Evolutionary conservation across 2,113 vertebrate species (phyloP).

Genomic region (Cheirogaleus medius): DNA sequence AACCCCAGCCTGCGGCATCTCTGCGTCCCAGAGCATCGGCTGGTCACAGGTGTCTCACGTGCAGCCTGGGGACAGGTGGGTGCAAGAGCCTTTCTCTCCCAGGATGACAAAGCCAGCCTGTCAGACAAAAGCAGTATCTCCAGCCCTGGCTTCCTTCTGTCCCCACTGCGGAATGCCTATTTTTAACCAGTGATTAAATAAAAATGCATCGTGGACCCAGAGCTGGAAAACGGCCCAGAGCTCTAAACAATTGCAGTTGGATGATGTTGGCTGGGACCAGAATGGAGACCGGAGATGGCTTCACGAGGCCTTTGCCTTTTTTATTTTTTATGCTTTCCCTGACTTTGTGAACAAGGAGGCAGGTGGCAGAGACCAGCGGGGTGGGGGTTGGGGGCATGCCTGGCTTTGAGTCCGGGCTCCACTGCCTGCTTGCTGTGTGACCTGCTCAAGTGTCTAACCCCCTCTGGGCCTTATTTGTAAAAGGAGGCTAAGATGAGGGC

Average conservation of each 20-base stretch:
- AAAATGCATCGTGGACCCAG: background rate
- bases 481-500: background rate
- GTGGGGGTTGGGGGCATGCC: background rate
- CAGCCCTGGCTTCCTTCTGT: background rate
- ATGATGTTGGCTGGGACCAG: background rate
- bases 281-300: background rate
- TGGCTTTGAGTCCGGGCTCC: background rate
- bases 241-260: background rate
- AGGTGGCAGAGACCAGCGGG: background rate
- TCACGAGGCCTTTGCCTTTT: background rate
- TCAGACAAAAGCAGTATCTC: background rate
- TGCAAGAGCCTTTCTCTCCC: no score
- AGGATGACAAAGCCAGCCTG: background rate
- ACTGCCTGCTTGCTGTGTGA: background rate
- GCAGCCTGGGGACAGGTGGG: background rate
- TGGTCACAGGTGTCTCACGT: background rate
- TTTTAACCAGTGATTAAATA: background rate
- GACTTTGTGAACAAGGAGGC: background rate
- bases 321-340: background rate
- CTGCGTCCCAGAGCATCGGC: rapidly evolving
- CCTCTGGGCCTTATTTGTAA: background rate
- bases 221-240: background rate
- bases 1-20: background rate
- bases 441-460: background rate
- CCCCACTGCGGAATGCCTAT: background rate